A percentile compares a stretch with the other conserved stretches of the same genome.
phyloP scores from a whole-genome alignment of 1,140 invertebrate species.

The Heliconius himera region DNA sequence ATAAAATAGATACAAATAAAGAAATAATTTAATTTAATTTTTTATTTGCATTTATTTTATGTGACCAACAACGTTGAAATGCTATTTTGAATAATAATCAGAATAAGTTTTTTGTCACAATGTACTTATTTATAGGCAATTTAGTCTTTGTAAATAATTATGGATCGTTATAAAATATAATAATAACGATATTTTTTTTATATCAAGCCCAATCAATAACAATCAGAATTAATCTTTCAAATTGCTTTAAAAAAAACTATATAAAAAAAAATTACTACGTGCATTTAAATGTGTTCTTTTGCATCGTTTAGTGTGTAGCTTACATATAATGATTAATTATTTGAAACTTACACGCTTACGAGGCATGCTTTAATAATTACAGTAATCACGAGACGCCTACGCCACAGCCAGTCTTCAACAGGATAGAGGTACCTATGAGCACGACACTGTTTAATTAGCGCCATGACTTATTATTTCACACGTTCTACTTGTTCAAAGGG shows the following conservation, averaged over 20 bases:
- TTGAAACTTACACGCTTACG: constrained; percentile 11
- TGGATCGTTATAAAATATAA: too few relatives aligned
- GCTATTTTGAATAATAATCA: too few relatives aligned
- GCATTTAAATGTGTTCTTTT: not conserved
- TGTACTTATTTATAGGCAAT: too few relatives aligned
- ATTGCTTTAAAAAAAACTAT: not conserved
- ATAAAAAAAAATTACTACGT: not conserved
- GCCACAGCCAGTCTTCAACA: constrained; percentile 14
- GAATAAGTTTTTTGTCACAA: too few relatives aligned
- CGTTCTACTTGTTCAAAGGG: constrained; percentile 29
- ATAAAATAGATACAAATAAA: too few relatives aligned
- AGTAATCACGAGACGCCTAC: constrained; percentile 25
- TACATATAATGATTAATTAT: constrained; percentile 6
- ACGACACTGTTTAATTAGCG: constrained; percentile 37
- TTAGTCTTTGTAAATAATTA: too few relatives aligned
- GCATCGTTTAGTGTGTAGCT: not conserved
- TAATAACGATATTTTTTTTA: too few relatives aligned
- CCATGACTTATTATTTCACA: constrained; percentile 36
- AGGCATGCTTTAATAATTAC: constrained; percentile 17
- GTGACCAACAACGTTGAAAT: too few relatives aligned
- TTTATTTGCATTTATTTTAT: too few relatives aligned
- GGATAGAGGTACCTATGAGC: constrained; percentile 20
- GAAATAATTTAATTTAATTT: too few relatives aligned
- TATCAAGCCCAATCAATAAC: too few relatives aligned
- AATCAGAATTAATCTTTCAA: not conserved